These are phyloP conservation scores for Dasyprocta punctata DNA, from an alignment of 2,113 vertebrate genomes.

Conservation along the genomic window DNA sequence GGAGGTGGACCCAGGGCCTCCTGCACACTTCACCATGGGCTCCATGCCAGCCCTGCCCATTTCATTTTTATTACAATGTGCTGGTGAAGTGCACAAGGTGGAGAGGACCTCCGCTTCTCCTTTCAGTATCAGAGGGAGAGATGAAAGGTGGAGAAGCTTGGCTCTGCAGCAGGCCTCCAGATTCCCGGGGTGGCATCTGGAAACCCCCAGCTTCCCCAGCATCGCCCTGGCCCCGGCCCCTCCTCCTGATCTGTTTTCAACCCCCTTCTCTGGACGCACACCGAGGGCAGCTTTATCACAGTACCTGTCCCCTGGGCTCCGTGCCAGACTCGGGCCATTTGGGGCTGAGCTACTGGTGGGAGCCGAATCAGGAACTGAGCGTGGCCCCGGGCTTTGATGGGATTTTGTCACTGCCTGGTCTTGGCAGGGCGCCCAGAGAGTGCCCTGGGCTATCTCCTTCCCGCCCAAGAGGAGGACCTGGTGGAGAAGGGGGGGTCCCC, in stretches of 20 bases:
- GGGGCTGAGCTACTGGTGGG: slow-evolving; percentile 55
- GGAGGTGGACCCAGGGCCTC: neutral
- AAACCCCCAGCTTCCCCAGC: slow-evolving; percentile 44
- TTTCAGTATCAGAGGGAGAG: neutral
- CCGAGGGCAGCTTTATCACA: neutral
- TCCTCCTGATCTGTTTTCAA: slow-evolving; percentile 3
- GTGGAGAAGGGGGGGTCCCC: neutral
- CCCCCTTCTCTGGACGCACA: neutral
- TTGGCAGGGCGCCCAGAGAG: slow-evolving; percentile 25
- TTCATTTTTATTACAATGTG: too few relatives aligned
- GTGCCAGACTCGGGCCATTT: slow-evolving; percentile 53
- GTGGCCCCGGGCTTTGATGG: neutral
- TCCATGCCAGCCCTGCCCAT: neutral
- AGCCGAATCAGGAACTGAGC: slow-evolving; percentile 50
- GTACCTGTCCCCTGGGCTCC: neutral
- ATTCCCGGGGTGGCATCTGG: slow-evolving; percentile 6
- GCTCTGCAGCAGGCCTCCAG: neutral
- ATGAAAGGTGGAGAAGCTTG: neutral
- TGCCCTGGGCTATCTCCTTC: neutral
- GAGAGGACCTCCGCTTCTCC: neutral
- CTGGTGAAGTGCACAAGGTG: neutral
- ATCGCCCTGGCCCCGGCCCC: neutral
- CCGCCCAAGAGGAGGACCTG: neutral
- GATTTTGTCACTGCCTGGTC: neutral
- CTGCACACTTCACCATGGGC: neutral